Evolutionary conservation across 2,797 vertebrate genomes (phyloP).

Genomic region (Cirrhinus molitorella): DNA sequence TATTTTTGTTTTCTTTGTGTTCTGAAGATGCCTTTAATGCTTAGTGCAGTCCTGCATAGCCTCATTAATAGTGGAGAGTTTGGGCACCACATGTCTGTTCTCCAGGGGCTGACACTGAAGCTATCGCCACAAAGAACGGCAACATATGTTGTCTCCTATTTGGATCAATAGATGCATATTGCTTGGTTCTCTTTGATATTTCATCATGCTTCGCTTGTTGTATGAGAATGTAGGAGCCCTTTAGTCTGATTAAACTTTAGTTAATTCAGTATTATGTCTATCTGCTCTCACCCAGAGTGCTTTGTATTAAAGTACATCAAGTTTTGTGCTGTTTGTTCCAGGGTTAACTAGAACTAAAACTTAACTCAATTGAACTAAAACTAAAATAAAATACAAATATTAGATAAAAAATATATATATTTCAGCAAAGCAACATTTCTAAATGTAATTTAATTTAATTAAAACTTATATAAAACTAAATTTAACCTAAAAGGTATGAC

Average conservation of each 20-base stretch:
- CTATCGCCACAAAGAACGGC: neutral
- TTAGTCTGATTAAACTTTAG: neutral
- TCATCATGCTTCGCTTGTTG: slow-evolving; percentile 15
- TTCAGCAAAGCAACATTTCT: no score
- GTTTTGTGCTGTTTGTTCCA: neutral
- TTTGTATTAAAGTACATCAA: neutral
- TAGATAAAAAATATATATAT: no score
- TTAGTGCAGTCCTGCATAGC: neutral
- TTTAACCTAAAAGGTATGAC: neutral
- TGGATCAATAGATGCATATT: slow-evolving; percentile 30
- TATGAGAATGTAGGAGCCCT: neutral
- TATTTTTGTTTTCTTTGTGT: no score
- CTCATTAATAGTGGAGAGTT: slow-evolving; percentile 6
- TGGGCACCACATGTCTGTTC: neutral
- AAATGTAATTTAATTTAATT: neutral
- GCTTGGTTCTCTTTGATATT: slow-evolving; percentile 28
- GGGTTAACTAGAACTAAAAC: slow-evolving; percentile 5
- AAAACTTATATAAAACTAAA: neutral
- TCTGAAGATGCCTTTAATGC: neutral
- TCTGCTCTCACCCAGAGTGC: neutral
- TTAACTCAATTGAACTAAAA: neutral
- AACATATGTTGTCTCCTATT: slow-evolving; percentile 25
- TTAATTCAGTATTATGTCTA: neutral
- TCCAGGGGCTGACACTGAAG: neutral
- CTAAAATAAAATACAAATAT: neutral